Evolutionary conservation across 1,140 invertebrate species (phyloP).

Genomic region (Drosophila grimshawi): DNA sequence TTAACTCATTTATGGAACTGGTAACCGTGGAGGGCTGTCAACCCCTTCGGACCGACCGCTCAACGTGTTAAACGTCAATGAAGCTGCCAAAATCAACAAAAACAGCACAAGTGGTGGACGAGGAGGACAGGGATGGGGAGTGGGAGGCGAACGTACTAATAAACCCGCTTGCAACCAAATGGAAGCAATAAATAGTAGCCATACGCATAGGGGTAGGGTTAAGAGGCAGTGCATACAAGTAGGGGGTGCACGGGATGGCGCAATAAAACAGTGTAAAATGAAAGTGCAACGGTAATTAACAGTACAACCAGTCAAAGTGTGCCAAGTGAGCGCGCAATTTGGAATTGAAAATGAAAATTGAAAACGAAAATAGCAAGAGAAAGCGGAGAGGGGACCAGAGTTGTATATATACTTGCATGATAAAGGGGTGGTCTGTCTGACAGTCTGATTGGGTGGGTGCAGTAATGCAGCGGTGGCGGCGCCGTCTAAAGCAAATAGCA

Average conservation of each 20-base stretch:
- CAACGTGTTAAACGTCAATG: slow-evolving; percentile 79
- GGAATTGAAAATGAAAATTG: slow-evolving; percentile 26
- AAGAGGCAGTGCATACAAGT: background rate
- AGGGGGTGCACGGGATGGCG: slow-evolving; percentile 13
- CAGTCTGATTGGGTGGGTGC: slow-evolving; percentile 25
- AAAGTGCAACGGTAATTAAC: slow-evolving; percentile 71
- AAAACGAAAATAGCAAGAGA: slow-evolving; percentile 13
- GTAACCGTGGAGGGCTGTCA: slow-evolving; percentile 4
- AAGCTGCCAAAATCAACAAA: slow-evolving; percentile 79
- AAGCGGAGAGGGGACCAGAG: background rate
- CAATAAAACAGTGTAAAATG: slow-evolving; percentile 61
- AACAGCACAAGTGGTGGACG: slow-evolving; percentile 18
- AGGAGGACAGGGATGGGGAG: background rate
- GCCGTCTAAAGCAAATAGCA: slow-evolving; percentile 72
- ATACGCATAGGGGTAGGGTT: background rate
- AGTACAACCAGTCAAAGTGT: slow-evolving; percentile 54
- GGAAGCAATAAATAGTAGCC: slow-evolving; percentile 58
- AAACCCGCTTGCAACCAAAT: slow-evolving; percentile 69
- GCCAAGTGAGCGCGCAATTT: slow-evolving; percentile 25
- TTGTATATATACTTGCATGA: background rate
- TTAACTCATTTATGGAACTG: slow-evolving; percentile 45
- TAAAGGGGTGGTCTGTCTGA: slow-evolving; percentile 24
- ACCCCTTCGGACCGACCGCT: slow-evolving; percentile 43
- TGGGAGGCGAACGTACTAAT: slow-evolving; percentile 16
- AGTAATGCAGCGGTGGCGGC: slow-evolving; percentile 34